Evolutionary conservation across 1,140 invertebrate genomes (phyloP).

Genomic region (Saccostrea cuccullata): DNA sequence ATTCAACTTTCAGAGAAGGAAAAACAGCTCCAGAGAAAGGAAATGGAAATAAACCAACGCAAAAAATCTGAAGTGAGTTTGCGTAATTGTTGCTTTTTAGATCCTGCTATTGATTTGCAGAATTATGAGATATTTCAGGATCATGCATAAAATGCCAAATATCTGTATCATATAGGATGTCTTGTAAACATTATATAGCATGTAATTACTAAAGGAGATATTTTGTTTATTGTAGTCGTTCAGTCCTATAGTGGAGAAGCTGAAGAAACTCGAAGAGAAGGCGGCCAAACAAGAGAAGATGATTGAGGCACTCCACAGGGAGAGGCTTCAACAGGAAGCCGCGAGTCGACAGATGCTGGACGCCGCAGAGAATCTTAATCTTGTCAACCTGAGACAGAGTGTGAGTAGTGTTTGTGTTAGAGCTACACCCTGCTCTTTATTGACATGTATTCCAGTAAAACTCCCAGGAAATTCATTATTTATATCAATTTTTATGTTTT

Average conservation of each 20-base stretch:
- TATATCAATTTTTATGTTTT: too few relatives aligned
- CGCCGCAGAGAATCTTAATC: slow-evolving; percentile 55
- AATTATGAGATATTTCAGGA: too few relatives aligned
- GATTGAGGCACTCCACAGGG: slow-evolving; percentile 64
- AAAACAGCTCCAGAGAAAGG: slow-evolving; percentile 53
- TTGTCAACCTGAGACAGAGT: slow-evolving; percentile 40
- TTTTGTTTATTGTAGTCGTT: too few relatives aligned
- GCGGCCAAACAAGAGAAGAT: slow-evolving; percentile 65
- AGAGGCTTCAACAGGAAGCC: slow-evolving; percentile 61
- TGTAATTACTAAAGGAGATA: too few relatives aligned
- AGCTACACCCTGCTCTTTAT: too few relatives aligned
- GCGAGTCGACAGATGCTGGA: slow-evolving; percentile 58
- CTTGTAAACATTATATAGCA: too few relatives aligned
- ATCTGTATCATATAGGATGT: too few relatives aligned
- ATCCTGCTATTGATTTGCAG: too few relatives aligned
- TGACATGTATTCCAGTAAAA: too few relatives aligned
- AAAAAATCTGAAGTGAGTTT: slow-evolving; percentile 26
- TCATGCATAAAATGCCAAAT: too few relatives aligned
- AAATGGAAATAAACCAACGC: slow-evolving; percentile 49
- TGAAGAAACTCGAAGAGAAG: slow-evolving; percentile 43
- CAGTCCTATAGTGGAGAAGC: slow-evolving; percentile 44
- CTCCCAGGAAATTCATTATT: too few relatives aligned
- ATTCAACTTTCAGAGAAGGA: slow-evolving; percentile 59
- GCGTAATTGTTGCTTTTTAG: too few relatives aligned
- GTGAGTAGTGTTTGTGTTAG: slow-evolving; percentile 48